phyloP scores from a whole-genome alignment of 2,888 invertebrate genomes.

The Meteorus cinctellus region DNA sequence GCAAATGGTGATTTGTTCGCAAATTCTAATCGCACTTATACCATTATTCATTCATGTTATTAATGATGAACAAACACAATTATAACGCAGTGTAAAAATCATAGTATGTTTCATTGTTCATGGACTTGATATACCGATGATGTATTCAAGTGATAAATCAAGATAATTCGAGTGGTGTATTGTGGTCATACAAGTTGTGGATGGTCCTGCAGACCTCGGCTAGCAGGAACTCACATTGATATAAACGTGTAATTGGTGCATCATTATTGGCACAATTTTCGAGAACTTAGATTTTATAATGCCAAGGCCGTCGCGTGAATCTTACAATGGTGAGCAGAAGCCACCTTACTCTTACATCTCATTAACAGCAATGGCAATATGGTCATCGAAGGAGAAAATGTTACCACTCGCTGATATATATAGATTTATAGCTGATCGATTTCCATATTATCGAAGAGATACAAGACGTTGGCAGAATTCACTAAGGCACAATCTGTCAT shows the following conservation, averaged over 20 bases:
- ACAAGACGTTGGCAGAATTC: conserved; percentile 86
- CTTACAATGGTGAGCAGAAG: conserved; percentile 95
- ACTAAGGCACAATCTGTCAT: conserved; percentile 91
- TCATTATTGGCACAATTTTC: neutral
- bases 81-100: neutral
- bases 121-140: conserved; percentile 6
- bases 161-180: neutral
- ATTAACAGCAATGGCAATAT: conserved; percentile 98
- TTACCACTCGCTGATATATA: conserved; percentile 90
- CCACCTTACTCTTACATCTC: conserved; percentile 99
- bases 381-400: conserved; percentile 97
- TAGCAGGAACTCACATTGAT: conserved; percentile 42
- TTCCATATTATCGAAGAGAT: conserved; percentile 89
- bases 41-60: neutral
- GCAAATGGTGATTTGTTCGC: neutral
- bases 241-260: neutral
- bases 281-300: conserved; percentile 74
- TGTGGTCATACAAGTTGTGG: conserved; percentile 18
- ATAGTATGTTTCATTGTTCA: neutral
- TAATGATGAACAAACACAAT: neutral
- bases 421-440: conserved; percentile 93
- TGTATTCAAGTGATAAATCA: neutral
- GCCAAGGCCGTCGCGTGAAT: conserved; percentile 97
- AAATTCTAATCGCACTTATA: neutral
- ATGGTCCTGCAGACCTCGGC: conserved; percentile 49